These are phyloP conservation scores for Macquaria australasica DNA, from an alignment of 2,113 vertebrate species.

Conservation along the genomic window DNA sequence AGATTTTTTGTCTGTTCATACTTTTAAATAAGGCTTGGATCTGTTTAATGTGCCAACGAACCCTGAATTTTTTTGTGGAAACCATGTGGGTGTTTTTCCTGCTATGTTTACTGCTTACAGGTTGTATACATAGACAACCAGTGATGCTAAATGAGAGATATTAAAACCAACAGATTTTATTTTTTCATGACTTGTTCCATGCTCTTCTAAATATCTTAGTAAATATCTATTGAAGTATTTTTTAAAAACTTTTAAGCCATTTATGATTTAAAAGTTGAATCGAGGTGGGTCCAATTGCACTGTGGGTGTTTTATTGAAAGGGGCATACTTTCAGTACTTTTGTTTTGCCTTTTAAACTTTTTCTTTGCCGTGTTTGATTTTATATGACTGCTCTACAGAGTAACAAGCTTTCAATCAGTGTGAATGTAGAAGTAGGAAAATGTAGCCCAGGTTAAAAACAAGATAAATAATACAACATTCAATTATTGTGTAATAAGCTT, in stretches of 20 bases:
- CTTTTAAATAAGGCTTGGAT: too few relatives aligned
- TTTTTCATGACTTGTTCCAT: background rate
- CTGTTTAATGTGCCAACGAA: too few relatives aligned
- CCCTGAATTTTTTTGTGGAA: background rate
- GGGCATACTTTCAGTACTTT: too few relatives aligned
- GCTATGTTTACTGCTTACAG: background rate
- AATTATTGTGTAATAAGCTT: background rate
- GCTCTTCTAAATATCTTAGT: background rate
- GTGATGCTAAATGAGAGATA: background rate
- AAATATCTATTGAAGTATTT: background rate
- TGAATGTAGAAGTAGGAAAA: background rate
- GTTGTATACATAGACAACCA: background rate
- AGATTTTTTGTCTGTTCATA: background rate
- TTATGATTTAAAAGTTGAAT: background rate
- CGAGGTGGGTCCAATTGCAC: slow-evolving; percentile 8
- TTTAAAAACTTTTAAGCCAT: background rate
- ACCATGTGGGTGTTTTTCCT: background rate
- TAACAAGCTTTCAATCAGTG: background rate
- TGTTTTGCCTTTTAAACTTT: background rate
- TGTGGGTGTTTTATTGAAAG: background rate
- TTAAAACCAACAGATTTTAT: background rate
- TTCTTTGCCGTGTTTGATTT: background rate
- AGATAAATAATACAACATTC: background rate
- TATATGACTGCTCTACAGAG: background rate
- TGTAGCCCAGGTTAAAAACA: background rate